Base-by-base conservation (phyloP, 2,113 vertebrate species). In the Corvus hawaiiensis region DNA sequence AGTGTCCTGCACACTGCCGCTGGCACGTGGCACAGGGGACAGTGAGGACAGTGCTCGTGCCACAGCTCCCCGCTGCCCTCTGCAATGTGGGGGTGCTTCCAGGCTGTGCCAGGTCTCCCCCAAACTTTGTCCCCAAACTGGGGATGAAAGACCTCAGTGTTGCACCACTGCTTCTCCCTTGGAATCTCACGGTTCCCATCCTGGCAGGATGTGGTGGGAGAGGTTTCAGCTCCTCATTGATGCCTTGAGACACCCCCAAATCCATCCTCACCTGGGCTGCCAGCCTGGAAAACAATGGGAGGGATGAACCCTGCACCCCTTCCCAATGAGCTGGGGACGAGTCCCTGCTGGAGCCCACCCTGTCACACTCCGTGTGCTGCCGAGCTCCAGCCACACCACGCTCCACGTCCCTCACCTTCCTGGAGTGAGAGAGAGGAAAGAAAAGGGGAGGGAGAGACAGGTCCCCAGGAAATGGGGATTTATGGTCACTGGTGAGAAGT, bases 151-250 rank as follows among this genome's bases (percentile, higher is more conserved):
- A 23, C 21, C 44, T 46, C 77, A 6, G 23, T 0, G 1, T 5
- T 11, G 28, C 44, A 16, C 19, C 3, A 0, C 77, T 15, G 21
- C 0, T 0, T 32, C 18, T 27, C 52, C 19, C 44, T 6, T 3
- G 7, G n/a, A 14, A 43, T 24, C 35, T 32, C 21, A 1, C 10
- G 4, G 41, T 39, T 61, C 48, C 61, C 59, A 32, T 28, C 39
- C 16, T 24, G 39, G 12, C 18, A 39, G n/a, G 41, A 33, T 11
- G 11, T 1, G 2, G 11, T 35, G 32, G 27, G 52, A 67, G 68
- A n/a, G 9, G 9, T 49, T 75, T 52, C 52, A 52, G 27, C 8
- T 37, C 32, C 32, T 74, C 37, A 0, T 3, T 39, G 64, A 37
- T 68, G 46, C 67, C 32, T 20, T 16, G 16, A 52, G 20, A 8